Conservation (phyloP, 2,888 invertebrate genomes). For the Dromius quadrimaculatus region DNA sequence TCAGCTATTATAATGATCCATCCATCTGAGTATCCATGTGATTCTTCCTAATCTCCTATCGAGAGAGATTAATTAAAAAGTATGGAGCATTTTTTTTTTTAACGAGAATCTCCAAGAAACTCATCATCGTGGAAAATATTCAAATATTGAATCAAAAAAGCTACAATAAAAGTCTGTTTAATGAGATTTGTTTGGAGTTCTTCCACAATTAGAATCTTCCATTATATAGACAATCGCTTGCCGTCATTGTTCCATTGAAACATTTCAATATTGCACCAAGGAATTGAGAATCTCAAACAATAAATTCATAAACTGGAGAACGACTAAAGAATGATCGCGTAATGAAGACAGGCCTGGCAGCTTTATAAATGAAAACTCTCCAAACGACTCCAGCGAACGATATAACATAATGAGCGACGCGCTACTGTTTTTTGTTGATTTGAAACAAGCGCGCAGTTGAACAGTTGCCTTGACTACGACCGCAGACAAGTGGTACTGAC, state of each 20-base stretch:
- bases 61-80: too few species aligned
- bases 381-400: not conserved
- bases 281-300: slow-evolving; percentile 5
- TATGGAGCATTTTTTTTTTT: too few species aligned
- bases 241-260: slow-evolving; percentile 16
- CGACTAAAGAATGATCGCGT: slow-evolving; percentile 27
- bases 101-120: too few species aligned
- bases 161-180: too few species aligned
- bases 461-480: not conserved
- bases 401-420: slow-evolving; percentile 6
- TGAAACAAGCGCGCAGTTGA: not conserved
- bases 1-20: too few species aligned
- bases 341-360: slow-evolving; percentile 11
- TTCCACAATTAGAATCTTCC: slow-evolving; percentile 24
- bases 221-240: slow-evolving; percentile 6
- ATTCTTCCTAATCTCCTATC: too few species aligned
- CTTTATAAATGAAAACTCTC: slow-evolving; percentile 3
- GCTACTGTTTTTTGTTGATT: slow-evolving; percentile 4
- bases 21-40: too few species aligned
- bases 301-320: slow-evolving; percentile 36
- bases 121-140: too few species aligned
- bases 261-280: not conserved
- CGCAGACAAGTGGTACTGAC: not conserved
- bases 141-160: too few species aligned
- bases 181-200: too few species aligned